phyloP scores from a whole-genome alignment of 2,113 vertebrate genomes.

The Rallus limicola region DNA sequence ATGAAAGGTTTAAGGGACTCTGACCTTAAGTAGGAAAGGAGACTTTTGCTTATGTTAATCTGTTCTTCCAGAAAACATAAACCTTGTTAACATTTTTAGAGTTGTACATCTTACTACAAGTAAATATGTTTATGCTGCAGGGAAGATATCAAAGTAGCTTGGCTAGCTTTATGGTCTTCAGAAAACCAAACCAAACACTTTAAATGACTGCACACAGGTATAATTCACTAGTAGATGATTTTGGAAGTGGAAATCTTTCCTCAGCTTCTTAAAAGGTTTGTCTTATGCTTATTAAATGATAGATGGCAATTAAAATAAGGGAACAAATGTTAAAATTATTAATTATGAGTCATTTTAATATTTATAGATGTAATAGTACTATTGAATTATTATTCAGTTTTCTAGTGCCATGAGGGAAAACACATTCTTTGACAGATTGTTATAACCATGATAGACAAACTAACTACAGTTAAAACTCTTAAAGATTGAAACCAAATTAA shows the following conservation, averaged over 20 bases:
- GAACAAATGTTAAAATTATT: background rate
- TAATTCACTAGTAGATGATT: background rate
- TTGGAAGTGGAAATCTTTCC: background rate
- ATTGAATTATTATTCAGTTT: background rate
- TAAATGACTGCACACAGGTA: background rate
- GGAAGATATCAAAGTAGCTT: background rate
- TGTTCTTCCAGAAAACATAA: background rate
- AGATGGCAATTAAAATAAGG: background rate
- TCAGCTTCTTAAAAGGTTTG: background rate
- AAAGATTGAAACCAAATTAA: background rate
- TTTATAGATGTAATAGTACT: background rate
- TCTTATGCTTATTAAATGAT: background rate
- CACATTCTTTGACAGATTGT: background rate
- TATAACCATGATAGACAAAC: background rate
- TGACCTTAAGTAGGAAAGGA: background rate
- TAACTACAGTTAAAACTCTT: background rate
- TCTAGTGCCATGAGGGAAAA: background rate
- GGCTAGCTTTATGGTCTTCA: background rate
- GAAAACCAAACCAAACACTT: background rate
- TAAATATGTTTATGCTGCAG: background rate
- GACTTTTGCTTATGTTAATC: background rate
- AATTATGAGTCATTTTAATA: background rate
- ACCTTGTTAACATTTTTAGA: background rate
- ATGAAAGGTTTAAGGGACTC: background rate
- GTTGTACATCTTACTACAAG: background rate